phyloP scores from a whole-genome alignment of 2,797 vertebrate species.

The Melanotaenia parkinsoni region DNA sequence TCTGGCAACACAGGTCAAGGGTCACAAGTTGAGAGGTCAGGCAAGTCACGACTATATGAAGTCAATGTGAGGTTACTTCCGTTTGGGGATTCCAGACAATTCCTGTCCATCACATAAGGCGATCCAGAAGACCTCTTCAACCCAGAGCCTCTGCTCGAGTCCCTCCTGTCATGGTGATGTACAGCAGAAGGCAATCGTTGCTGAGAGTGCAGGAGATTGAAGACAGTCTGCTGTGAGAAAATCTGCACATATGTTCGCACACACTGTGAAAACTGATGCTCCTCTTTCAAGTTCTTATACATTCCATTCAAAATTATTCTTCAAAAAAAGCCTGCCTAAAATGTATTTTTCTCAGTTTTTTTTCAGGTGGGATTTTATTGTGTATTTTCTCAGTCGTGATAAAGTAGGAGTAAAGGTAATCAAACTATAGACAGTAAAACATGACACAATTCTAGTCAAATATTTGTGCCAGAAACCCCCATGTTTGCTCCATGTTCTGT shows the following conservation, averaged over 20 bases:
- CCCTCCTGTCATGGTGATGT: conserved; percentile 73
- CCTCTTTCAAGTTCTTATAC: conserved; percentile 27
- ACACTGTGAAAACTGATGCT: conserved; percentile 7
- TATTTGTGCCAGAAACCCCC: neutral
- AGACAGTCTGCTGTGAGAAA: conserved; percentile 45
- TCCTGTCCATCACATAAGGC: conserved; percentile 69
- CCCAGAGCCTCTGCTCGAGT: conserved; percentile 51
- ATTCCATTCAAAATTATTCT: conserved; percentile 32
- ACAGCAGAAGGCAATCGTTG: conserved; percentile 65
- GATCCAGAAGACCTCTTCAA: conserved; percentile 61
- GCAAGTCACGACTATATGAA: conserved; percentile 60
- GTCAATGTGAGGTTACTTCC: conserved; percentile 77
- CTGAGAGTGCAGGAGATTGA: conserved; percentile 61
- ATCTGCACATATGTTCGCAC: conserved; percentile 2
- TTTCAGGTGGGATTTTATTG: neutral
- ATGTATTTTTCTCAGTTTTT: neutral
- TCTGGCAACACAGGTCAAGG: conserved; percentile 48
- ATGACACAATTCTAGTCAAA: neutral
- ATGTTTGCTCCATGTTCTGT: neutral
- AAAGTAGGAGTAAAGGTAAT: neutral
- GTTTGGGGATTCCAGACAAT: conserved; percentile 68
- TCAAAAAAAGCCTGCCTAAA: conserved; percentile 16
- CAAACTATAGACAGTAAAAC: neutral
- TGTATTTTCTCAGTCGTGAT: neutral
- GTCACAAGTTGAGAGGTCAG: conserved; percentile 56